Evolutionary conservation across 2,797 vertebrate species (phyloP).

Genomic region (Chaetodon trifasciatus): DNA sequence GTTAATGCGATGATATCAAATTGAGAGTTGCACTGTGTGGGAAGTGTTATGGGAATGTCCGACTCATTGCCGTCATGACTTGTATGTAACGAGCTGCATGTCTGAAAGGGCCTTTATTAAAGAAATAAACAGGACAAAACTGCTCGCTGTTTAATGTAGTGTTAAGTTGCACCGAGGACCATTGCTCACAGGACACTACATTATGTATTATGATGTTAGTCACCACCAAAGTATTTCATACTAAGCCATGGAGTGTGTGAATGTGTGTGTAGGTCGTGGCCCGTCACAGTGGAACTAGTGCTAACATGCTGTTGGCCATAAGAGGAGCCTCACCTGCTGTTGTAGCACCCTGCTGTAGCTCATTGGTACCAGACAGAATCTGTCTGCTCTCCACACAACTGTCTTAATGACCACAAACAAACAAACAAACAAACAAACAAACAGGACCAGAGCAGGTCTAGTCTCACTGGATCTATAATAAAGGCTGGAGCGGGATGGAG

Average conservation of each 20-base stretch:
- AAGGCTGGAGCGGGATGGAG: slow-evolving; percentile 16
- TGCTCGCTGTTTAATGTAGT: slow-evolving; percentile 23
- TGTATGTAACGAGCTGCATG: neutral
- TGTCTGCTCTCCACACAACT: slow-evolving; percentile 57
- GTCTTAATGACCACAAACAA: slow-evolving; percentile 63
- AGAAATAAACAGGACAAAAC: slow-evolving; percentile 1
- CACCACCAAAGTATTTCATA: slow-evolving; percentile 62
- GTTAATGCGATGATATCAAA: slow-evolving; percentile 1
- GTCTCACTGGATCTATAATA: slow-evolving; percentile 31
- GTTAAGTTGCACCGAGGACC: slow-evolving; percentile 28
- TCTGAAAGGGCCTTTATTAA: slow-evolving; percentile 58
- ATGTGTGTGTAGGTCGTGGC: slow-evolving; percentile 32
- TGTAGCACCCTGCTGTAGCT: slow-evolving; percentile 75
- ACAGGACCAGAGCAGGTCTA: slow-evolving; percentile 28
- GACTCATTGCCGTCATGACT: neutral
- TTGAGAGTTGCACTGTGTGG: neutral
- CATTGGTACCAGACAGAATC: slow-evolving; percentile 56
- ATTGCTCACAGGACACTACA: slow-evolving; percentile 41
- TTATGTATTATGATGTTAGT: slow-evolving; percentile 48
- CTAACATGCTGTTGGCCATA: slow-evolving; percentile 43
- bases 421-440: slow-evolving; percentile 5
- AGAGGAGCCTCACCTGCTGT: slow-evolving; percentile 54
- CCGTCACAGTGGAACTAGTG: slow-evolving; percentile 29
- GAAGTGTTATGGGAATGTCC: neutral
- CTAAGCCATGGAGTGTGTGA: slow-evolving; percentile 26